Percentiles rank a stretch among this genome's conserved stretches.
phyloP scores from a whole-genome alignment of 2,797 vertebrate genomes.

The Enteromius viviparus region DNA sequence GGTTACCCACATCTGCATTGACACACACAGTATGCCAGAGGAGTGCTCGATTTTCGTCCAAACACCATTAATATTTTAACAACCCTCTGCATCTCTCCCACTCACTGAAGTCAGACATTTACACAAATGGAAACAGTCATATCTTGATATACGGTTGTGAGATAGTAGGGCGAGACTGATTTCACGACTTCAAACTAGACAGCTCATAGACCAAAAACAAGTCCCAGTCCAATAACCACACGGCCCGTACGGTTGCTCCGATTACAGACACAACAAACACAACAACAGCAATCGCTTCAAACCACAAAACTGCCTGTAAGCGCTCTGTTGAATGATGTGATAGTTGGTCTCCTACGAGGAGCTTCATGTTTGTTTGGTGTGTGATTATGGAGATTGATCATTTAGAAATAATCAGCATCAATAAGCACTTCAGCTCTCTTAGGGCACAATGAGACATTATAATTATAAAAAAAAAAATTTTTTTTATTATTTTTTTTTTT shows the following conservation, averaged over 20 bases:
- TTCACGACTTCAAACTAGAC: background rate
- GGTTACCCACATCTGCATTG: constrained; percentile 33
- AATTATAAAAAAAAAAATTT: background rate
- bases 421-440: background rate
- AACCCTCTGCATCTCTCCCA: background rate
- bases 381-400: background rate
- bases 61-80: constrained; percentile 33
- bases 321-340: background rate
- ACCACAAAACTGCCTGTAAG: background rate
- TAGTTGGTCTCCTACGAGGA: constrained; percentile 3
- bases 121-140: background rate
- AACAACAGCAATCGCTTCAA: background rate
- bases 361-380: background rate
- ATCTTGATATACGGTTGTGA: constrained; percentile 3
- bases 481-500: background rate
- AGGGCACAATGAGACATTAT: background rate
- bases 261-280: constrained; percentile 21
- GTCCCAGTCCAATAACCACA: background rate
- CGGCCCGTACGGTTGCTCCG: background rate
- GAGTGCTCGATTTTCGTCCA: constrained; percentile 9
- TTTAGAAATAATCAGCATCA: constrained; percentile 16
- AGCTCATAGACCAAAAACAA: background rate
- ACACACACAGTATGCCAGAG: background rate
- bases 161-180: background rate
- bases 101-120: background rate